Evolutionary conservation across 2,888 invertebrate species (phyloP), one percentile per base, ranked within the genome.

Genomic region (Drosophila emarginata): DNA sequence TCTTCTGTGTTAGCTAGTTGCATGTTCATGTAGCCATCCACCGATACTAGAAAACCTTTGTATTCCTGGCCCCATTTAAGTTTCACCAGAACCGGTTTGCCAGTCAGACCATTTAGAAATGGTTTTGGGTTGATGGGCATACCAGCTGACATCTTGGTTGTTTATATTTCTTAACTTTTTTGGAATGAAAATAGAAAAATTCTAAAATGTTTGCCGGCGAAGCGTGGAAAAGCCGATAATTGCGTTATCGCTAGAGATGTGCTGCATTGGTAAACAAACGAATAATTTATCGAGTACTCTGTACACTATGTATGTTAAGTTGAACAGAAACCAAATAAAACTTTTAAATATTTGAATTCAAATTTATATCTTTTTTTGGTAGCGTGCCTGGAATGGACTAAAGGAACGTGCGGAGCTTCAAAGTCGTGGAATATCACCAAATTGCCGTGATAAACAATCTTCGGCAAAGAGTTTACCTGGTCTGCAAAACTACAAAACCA

Each of bases 61-160:
- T 99, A 99, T 92, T 99, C 99, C 92, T 99, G 99, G 32, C 99
- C 99, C 99, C 99, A 99, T 91, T 99, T 99, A 72, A 99, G 93
- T 92, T 99, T 99, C 2, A 99, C 98, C 92, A 99, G 95, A 45
- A 99, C 98, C 50, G 98, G 96, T 93, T 99, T 99, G 14, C 99
- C 99, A 1, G 99, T 99, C 56, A 99, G 94, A 90, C 97, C 97
- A 93, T 99, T 99, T 62, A 99, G 93, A 92, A 99, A 99, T 72
- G 99, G 99, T 94, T 99, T 99, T 4, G 99, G 99, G 93, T 99
- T 99, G 91, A 99, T 96, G 81, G 98, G 98, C 96, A 98, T 97
- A 92, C 96, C 95, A 91, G 96, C 94, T 90, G 96, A 91, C 91
- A 91, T 91, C 67, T 60, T 89, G 75, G 61, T 54, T 72, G 23